These are phyloP conservation scores for Rattus rattus DNA, from an alignment of 2,113 vertebrate species.

Conservation along the genomic window DNA sequence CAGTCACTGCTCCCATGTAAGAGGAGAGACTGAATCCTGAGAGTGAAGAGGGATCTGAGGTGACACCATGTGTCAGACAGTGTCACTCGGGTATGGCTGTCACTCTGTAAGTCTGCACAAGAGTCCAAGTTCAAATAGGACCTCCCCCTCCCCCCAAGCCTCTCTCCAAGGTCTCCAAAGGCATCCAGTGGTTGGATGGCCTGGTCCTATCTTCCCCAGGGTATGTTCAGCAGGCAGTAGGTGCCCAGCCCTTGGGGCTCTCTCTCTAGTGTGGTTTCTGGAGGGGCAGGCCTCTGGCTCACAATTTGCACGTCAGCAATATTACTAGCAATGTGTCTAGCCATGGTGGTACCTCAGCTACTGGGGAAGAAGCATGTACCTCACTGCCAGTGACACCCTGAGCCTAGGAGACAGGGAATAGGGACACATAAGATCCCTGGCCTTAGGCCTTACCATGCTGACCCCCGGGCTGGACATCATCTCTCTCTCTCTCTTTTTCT, in stretches of 20 bases:
- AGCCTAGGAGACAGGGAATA: neutral
- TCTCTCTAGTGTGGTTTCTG: neutral
- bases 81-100: neutral
- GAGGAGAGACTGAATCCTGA: neutral
- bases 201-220: fast-evolving
- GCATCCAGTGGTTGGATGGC: no score
- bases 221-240: no score
- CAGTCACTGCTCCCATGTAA: neutral
- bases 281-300: no score
- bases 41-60: neutral
- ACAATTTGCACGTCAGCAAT: neutral
- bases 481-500: neutral
- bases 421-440: fast-evolving
- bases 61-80: no score
- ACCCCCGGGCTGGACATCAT: neutral
- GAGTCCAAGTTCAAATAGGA: neutral
- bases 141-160: no score
- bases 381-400: neutral
- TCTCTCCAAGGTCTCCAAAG: neutral
- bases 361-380: neutral
- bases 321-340: neutral
- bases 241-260: neutral
- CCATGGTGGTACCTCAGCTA: neutral
- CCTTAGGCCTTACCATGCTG: fast-evolving
- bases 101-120: neutral